Evolutionary conservation across 2,888 invertebrate genomes (phyloP), one percentile per base, ranked within the genome.

Genomic region (Vanessa cardui): DNA sequence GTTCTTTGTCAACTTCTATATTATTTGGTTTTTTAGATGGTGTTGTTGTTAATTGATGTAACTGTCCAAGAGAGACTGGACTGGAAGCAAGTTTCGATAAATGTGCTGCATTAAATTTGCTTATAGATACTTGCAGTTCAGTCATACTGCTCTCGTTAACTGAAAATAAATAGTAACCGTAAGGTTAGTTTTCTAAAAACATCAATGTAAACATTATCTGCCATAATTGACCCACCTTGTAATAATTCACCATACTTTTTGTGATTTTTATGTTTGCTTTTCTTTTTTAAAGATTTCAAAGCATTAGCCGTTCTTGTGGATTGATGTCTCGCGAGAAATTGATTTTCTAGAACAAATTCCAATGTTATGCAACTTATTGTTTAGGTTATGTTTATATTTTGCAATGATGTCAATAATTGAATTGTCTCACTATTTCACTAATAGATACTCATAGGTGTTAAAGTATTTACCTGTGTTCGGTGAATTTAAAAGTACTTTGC

Each of bases 221-320:
- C 31, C n/a, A 52, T 6, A 49, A 58, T 64, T 73, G 52, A 74
- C 83, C 75, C 85, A 96, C 96, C 95, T 93, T 96, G 94, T 71
- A 96, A 83, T 9, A 96, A 84, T 80, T 96, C 96, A 12, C 95
- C 94, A 87, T 94, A 96, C 80, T 94, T 94, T 75, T 94, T 93
- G 62, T 79, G 84, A 68, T 83, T 86, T 79, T 92, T 93, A 72
- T 89, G 86, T 72, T 87, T 86, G 66, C 85, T 84, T 76, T 92
- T 94, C 78, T 93, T 93, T 64, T 88, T 84, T 12, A 84, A 76
- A 7, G 87, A 80, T 76, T 81, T 84, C 39, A 88, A 74, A 20
- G 83, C 81, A 72, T 83, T 92, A 70, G 87, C 90, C 44, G 90
- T 85, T 82, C 81, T 89, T 33, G 92, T 92, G 60, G 92, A 92